These are phyloP conservation scores for Solenodon paradoxus DNA, from an alignment of 2,113 vertebrate species.

Conservation along the genomic window DNA sequence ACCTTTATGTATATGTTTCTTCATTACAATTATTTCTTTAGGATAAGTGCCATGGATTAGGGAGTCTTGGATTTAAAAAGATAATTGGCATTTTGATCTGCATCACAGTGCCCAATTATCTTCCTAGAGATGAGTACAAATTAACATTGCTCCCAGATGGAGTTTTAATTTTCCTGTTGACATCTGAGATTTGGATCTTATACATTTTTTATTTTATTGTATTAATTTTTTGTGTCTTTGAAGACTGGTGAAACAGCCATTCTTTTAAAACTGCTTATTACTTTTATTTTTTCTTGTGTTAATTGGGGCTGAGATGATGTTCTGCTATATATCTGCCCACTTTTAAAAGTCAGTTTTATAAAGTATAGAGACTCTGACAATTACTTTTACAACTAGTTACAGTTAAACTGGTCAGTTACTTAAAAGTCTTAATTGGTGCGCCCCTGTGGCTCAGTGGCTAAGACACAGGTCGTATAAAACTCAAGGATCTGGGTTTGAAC, in stretches of 20 bases:
- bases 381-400: constrained; percentile 38
- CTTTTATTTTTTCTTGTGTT: not conserved
- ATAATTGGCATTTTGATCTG: constrained; percentile 9
- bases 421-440: too few species aligned
- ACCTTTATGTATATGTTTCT: not conserved
- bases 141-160: not conserved
- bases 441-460: too few species aligned
- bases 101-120: not conserved
- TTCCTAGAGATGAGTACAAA: not conserved
- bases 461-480: too few species aligned
- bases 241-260: not conserved
- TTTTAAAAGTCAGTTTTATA: too few species aligned
- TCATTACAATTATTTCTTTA: not conserved
- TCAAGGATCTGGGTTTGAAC: too few species aligned
- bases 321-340: not conserved
- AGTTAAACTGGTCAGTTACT: too few species aligned
- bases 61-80: constrained; percentile 3
- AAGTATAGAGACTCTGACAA: too few species aligned
- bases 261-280: not conserved
- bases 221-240: not conserved
- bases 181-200: not conserved
- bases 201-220: constrained; percentile 16
- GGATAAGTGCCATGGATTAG: not conserved
- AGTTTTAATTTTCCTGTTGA: not conserved
- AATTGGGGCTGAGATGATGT: not conserved